A percentile compares a stretch with the other conserved stretches of the same genome.
Evolutionary conservation across 2,888 invertebrate genomes (phyloP).

Genomic region (Drepana falcataria): DNA sequence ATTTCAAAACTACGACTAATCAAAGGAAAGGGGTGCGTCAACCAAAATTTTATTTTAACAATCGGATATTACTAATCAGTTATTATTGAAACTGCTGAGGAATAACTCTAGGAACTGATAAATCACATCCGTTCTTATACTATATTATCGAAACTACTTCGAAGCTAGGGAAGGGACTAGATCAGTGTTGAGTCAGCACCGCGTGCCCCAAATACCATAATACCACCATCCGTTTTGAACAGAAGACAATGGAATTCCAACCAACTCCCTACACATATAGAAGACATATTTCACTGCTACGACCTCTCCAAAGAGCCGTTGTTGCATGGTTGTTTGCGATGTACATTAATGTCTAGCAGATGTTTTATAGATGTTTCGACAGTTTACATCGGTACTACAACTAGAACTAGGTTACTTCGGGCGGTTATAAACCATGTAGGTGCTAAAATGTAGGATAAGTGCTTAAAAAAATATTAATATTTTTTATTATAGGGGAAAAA

Average conservation of each 20-base stretch:
- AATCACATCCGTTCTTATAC: constrained; percentile 12
- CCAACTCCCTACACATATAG: constrained; percentile 27
- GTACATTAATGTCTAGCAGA: constrained; percentile 58
- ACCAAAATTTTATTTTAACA: too few relatives aligned
- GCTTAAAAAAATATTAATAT: too few relatives aligned
- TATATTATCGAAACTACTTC: constrained; percentile 40
- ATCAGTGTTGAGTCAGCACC: constrained; percentile 70
- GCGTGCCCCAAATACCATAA: constrained; percentile 70
- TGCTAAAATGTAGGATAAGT: too few relatives aligned
- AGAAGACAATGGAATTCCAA: constrained; percentile 36
- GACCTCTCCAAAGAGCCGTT: constrained; percentile 45
- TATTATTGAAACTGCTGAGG: too few relatives aligned
- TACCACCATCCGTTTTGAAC: constrained; percentile 55
- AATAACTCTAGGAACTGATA: constrained; percentile 5
- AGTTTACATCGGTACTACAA: neutral
- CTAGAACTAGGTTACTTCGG: too few relatives aligned
- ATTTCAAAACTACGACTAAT: too few relatives aligned
- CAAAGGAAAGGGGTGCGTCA: too few relatives aligned
- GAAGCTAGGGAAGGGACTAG: constrained; percentile 65
- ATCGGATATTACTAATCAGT: too few relatives aligned
- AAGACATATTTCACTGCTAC: constrained; percentile 29
- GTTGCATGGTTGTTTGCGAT: constrained; percentile 46
- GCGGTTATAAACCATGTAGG: too few relatives aligned
- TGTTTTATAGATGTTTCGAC: constrained; percentile 32
- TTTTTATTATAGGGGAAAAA: too few relatives aligned